Conservation (phyloP, 2,888 invertebrate species). For the Calliphora vomitoria region DNA sequence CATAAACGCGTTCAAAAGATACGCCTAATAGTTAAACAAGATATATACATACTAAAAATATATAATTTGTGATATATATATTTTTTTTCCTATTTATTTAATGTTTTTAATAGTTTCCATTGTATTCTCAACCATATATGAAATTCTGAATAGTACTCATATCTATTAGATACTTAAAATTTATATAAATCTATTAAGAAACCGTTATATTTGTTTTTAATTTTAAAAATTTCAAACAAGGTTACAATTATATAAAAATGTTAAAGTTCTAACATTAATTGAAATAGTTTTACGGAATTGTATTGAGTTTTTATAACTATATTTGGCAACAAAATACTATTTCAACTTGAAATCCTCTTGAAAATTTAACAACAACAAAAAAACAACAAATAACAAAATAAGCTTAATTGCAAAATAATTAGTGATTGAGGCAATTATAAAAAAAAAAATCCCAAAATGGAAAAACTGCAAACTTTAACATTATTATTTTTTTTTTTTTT, state of each 20-base stretch:
- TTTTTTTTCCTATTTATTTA: too few relatives aligned
- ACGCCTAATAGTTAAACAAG: too few relatives aligned
- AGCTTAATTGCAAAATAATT: conserved; percentile 43
- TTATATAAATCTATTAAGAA: too few relatives aligned
- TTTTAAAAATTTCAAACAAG: background rate
- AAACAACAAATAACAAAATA: conserved; percentile 2
- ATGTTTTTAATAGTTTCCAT: too few relatives aligned
- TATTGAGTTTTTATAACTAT: conserved; percentile 11
- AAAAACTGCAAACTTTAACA: conserved; percentile 42
- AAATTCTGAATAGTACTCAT: too few relatives aligned
- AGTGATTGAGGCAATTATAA: conserved; percentile 29
- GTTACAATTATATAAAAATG: background rate
- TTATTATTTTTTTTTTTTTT: background rate
- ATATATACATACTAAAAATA: too few relatives aligned
- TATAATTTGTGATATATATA: too few relatives aligned
- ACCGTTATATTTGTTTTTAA: background rate
- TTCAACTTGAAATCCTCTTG: conserved; percentile 3
- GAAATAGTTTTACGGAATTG: conserved; percentile 6
- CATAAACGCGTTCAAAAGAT: too few relatives aligned
- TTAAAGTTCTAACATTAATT: background rate
- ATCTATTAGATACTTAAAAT: too few relatives aligned
- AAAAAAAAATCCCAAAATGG: conserved; percentile 52
- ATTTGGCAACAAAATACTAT: conserved; percentile 22
- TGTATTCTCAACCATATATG: too few relatives aligned
- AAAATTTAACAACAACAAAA: too few relatives aligned